Evolutionary conservation across 2,888 invertebrate genomes (phyloP), one percentile per base, ranked within the genome.

Genomic region (Athalia circularis): DNA sequence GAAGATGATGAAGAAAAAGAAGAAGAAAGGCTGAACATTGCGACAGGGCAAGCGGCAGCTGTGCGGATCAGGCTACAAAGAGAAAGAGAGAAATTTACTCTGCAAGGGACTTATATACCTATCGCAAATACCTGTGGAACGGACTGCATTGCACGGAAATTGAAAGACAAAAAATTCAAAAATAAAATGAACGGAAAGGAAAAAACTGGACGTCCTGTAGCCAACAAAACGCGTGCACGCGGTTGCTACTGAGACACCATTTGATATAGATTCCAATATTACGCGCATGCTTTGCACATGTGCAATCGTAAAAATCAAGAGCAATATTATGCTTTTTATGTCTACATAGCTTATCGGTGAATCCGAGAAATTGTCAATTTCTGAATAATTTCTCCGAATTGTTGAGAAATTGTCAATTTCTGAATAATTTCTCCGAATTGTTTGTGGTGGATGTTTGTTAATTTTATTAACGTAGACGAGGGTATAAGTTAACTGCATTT

Each of bases 211-310:
- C 48, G 61, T 29, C n/a, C 11, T 9, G n/a, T 47, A 45, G 59
- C 52, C 68, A 67, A 70, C 70, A 59, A 72, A 62, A 64, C 64
- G 61, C 75, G 61, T 48, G 50, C 61, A 9, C 50, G 45, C 29
- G 11, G 4, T 54, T n/a, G 43, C 43, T 75, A 75, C 75, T 50
- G 50, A 75, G 75, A 75, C 61, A 11, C 75, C 7, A 75, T 75
- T 64, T 64, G 50, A 61, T 75, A 72, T 45, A 29, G 59, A 59
- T 72, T 72, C 72, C 72, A 47, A 59, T 72, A 72, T 72, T 29
- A 57, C 65, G 48, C 48, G 48, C 65, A 65, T 65, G 65, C 65
- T 13, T 65, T 11, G 47, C 29, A 29, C 29, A 29, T 29, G 29
- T 29, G 29, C 29, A 29, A 29, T 29, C 29, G 29, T 29, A 29